Evolutionary conservation across 2,797 vertebrate genomes (phyloP).

Genomic region (Meda fulgida): DNA sequence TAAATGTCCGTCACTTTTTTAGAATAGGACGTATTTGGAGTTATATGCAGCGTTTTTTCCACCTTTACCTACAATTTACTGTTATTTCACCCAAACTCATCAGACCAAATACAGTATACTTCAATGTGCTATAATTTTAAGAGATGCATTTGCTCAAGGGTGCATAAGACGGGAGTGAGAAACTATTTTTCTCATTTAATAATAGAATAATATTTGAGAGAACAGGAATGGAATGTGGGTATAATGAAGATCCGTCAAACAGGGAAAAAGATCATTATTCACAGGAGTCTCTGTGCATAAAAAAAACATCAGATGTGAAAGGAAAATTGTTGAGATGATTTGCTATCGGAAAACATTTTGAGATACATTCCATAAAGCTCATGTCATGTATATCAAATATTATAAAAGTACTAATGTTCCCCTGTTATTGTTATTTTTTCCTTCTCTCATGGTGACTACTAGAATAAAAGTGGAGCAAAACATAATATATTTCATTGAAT

Average conservation of each 20-base stretch:
- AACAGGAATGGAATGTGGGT: constrained; percentile 42
- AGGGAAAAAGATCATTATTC: constrained; percentile 33
- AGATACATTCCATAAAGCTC: constrained; percentile 5
- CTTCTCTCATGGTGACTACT: neutral
- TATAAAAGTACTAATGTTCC: constrained; percentile 8
- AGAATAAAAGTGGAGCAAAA: neutral
- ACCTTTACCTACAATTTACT: neutral
- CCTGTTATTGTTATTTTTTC: constrained; percentile 34
- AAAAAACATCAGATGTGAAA: constrained; percentile 38
- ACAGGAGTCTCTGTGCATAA: constrained; percentile 4
- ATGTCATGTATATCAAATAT: neutral
- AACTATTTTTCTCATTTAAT: constrained; percentile 28
- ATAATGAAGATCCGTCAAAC: constrained; percentile 42
- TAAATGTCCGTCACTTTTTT: neutral
- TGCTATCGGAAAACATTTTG: constrained; percentile 36
- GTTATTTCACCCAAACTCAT: neutral
- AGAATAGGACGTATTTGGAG: neutral
- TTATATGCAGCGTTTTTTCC: neutral
- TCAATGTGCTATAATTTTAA: constrained; percentile 7
- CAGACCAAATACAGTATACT: neutral
- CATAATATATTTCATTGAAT: neutral
- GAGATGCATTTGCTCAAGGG: constrained; percentile 33
- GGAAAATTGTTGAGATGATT: constrained; percentile 26
- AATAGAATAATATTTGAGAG: constrained; percentile 12
- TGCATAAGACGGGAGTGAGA: constrained; percentile 5